These are phyloP conservation scores for Troides helena DNA, from an alignment of 2,888 invertebrate species.

Conservation along the genomic window DNA sequence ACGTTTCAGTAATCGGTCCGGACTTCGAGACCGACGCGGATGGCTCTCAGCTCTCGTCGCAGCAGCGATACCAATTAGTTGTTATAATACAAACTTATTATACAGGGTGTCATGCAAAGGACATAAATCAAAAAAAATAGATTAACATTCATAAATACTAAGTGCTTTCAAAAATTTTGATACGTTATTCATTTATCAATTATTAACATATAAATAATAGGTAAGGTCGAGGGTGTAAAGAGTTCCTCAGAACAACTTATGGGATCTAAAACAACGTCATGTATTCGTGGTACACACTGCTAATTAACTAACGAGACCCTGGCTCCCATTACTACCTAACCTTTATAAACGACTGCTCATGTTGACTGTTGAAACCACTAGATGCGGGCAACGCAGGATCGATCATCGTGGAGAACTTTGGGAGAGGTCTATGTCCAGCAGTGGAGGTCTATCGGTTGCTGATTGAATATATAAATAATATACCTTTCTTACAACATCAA, in stretches of 20 bases:
- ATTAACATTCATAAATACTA: not conserved
- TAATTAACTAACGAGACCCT: too few species aligned
- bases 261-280: too few species aligned
- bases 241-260: too few species aligned
- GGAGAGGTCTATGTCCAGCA: too few species aligned
- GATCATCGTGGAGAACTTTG: too few species aligned
- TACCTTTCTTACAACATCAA: not conserved
- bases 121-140: not conserved
- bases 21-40: conserved; percentile 15
- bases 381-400: too few species aligned
- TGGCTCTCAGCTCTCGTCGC: not conserved
- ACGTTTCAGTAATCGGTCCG: conserved; percentile 42
- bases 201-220: not conserved
- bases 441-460: not conserved
- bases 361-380: too few species aligned
- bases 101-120: not conserved
- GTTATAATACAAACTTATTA: not conserved
- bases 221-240: not conserved
- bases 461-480: not conserved
- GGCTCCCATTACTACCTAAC: too few species aligned
- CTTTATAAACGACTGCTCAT: too few species aligned
- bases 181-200: not conserved
- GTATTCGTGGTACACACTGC: too few species aligned
- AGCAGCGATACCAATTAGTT: conserved; percentile 7
- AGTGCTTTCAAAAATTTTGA: not conserved